Percentiles rank a stretch among this genome's conserved stretches.
Evolutionary conservation across 1,140 invertebrate species (phyloP).

Genomic region (Pararge aegeria): DNA sequence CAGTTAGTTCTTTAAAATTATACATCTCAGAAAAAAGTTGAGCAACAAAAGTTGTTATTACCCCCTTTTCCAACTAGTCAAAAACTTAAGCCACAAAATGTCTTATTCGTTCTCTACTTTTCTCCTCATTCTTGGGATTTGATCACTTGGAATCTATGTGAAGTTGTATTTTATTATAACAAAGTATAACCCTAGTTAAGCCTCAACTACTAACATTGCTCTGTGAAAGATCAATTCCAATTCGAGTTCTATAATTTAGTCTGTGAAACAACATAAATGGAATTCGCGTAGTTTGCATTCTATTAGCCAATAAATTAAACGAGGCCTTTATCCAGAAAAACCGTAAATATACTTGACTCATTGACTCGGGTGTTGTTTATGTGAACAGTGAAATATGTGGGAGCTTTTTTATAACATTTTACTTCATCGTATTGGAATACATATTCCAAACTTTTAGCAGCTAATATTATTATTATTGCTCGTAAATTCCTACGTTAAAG

Average conservation of each 20-base stretch:
- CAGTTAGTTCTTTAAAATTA: too few species aligned
- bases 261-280: constrained; percentile 24
- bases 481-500: too few species aligned
- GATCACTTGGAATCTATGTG: constrained; percentile 64
- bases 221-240: constrained; percentile 51
- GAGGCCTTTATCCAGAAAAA: constrained; percentile 7
- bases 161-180: constrained; percentile 75
- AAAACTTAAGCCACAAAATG: too few species aligned
- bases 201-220: constrained; percentile 57
- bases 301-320: constrained; percentile 17
- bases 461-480: not conserved
- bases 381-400: constrained; percentile 3
- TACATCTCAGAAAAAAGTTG: too few species aligned
- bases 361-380: constrained; percentile 3
- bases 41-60: too few species aligned
- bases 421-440: too few species aligned
- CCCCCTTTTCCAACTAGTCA: too few species aligned
- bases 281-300: constrained; percentile 21
- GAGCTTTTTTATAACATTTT: constrained; percentile 1
- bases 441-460: not conserved
- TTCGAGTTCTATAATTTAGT: constrained; percentile 30
- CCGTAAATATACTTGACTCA: constrained; percentile 10
- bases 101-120: too few species aligned
- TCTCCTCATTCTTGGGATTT: too few species aligned
- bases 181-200: constrained; percentile 56